Base-by-base conservation (phyloP, 2,888 invertebrate species). In the Monochamus alternatus region DNA sequence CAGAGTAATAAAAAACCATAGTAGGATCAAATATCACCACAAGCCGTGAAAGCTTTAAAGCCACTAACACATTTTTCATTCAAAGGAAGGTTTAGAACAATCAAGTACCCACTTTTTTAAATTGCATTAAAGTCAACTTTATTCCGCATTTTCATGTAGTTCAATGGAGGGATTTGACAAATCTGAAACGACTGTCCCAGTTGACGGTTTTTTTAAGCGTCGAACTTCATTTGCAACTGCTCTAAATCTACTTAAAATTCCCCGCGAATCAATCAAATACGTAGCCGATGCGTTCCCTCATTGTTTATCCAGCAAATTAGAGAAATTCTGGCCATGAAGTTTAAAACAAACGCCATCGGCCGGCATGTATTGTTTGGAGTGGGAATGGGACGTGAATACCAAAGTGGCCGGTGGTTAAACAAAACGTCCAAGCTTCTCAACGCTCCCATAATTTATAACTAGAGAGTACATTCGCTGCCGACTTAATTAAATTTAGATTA, bases 401-500 rank as follows among this genome's bases (percentile, higher is more conserved):
- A 47, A 73, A 77, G 74, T 73, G 77, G 77, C 64, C 77, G 44
- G 80, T 68, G 78, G 78, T 75, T 78, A 70, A 73, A 75, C 75
- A 65, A 76, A 58, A 44, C 73, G 72, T 75, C 73, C 65, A 77
- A 66, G 72, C 73, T 65, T 73, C 70, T 77, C 75, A 75, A 51
- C 79, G 63, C 67, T 32, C 51, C 44, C 51, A 73, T 77, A 77
- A 79, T 79, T 79, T 79, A 79, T 78, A 73, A 60, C 55, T 52
- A 31, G 60, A 30, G 74, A 75, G 73, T 79, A 77, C 67, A 81
- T 75, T 80, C 70, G 75, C 78, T 76, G 82, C 78, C 78, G 77
- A 84, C 83, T 85, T 84, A 85, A 85, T 85, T 84, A 85, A 85
- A 85, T 85, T 84, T 84, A 85, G 83, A 85, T 85, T 84, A 84